phyloP scores from a whole-genome alignment of 2,888 invertebrate species.

The Chalcosyrphus nemorum region DNA sequence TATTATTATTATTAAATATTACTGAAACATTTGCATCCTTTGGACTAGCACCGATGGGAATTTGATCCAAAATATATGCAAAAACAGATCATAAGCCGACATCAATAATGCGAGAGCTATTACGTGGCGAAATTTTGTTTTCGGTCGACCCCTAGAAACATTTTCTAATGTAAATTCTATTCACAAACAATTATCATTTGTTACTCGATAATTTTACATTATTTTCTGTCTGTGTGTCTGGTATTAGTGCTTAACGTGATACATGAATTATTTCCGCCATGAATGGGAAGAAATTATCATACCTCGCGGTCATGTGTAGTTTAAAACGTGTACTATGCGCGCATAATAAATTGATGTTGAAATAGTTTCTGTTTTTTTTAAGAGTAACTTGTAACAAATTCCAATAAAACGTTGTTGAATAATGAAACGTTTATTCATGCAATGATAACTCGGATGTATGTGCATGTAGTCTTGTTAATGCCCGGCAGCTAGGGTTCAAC shows the following conservation, averaged over 20 bases:
- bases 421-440: constrained; percentile 9
- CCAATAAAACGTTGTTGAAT: constrained; percentile 8
- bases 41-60: neutral
- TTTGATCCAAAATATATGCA: neutral
- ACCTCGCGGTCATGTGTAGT: neutral
- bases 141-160: neutral
- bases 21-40: neutral
- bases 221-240: constrained; percentile 27
- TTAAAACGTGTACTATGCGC: neutral
- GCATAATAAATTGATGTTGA: constrained; percentile 16
- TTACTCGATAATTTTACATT: constrained; percentile 22
- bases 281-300: constrained; percentile 6
- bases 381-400: neutral
- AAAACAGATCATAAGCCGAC: constrained; percentile 19
- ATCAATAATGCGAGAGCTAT: neutral
- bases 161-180: constrained; percentile 30
- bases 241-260: constrained; percentile 20
- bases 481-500: neutral
- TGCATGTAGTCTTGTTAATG: neutral
- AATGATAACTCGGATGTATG: neutral
- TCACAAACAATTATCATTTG: constrained; percentile 15
- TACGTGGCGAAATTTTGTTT: neutral
- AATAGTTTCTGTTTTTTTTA: neutral
- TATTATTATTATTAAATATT: neutral
- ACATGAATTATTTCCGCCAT: constrained; percentile 18